Conservation (phyloP, 2,113 vertebrate genomes). For the Peromyscus californicus region DNA sequence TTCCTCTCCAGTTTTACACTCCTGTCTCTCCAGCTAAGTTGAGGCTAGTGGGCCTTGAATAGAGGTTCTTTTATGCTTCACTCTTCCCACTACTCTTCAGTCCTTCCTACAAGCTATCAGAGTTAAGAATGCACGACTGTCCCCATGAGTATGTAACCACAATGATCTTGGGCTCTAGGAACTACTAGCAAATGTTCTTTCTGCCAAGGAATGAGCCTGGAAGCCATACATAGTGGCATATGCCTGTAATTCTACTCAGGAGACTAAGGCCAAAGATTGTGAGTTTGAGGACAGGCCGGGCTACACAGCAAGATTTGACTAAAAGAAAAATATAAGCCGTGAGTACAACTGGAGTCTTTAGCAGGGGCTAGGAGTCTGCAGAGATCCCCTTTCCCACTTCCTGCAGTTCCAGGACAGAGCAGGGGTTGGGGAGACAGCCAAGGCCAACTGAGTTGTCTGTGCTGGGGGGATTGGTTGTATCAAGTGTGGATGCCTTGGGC, state of each 20-base stretch:
- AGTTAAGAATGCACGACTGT: not conserved
- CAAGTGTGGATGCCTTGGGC: slow-evolving; percentile 62
- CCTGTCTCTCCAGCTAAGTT: not conserved
- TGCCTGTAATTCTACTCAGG: not conserved
- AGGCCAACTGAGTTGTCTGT: not conserved
- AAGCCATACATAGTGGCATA: not conserved
- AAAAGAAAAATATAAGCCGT: not conserved
- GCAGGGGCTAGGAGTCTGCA: slow-evolving; percentile 52
- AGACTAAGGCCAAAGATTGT: not conserved
- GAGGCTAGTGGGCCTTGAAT: not conserved
- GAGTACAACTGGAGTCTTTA: slow-evolving; percentile 4
- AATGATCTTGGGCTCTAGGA: slow-evolving; percentile 32
- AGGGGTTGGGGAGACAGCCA: slow-evolving; percentile 27
- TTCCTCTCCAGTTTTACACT: not conserved
- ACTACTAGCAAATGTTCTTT: slow-evolving; percentile 61
- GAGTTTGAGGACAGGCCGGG: not conserved
- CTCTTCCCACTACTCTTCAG: not conserved
- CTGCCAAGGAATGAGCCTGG: slow-evolving; percentile 29
- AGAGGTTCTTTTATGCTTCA: not conserved
- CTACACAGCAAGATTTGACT: not conserved
- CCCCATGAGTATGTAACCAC: not conserved
- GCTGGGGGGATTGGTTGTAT: slow-evolving; percentile 55
- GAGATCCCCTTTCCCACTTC: slow-evolving; percentile 41
- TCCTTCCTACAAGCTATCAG: not conserved
- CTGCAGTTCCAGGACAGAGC: slow-evolving; percentile 73